Evolutionary conservation across 1,140 invertebrate genomes (phyloP).

Genomic region (Leptinotarsa lineolata): DNA sequence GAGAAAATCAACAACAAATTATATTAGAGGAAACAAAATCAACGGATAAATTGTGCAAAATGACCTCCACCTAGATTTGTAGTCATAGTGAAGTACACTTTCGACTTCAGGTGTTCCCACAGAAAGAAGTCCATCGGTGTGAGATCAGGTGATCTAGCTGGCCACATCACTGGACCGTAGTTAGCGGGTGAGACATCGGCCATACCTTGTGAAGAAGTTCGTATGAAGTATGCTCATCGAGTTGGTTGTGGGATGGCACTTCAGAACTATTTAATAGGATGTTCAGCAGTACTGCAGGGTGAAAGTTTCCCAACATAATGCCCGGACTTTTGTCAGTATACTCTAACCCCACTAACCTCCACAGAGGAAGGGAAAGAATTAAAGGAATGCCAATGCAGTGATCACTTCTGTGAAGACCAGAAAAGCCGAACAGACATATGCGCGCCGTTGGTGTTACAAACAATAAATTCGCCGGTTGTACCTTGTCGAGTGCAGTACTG

Average conservation of each 20-base stretch:
- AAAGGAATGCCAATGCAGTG: constrained; percentile 72
- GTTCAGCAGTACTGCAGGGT: constrained; percentile 68
- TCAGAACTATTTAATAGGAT: constrained; percentile 73
- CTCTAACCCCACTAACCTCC: constrained; percentile 75
- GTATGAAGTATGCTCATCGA: constrained; percentile 71
- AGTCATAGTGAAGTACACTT: too few species aligned
- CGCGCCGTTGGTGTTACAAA: constrained; percentile 67
- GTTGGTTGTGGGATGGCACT: constrained; percentile 74
- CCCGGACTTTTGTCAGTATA: constrained; percentile 72
- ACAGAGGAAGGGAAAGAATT: constrained; percentile 77
- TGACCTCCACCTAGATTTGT: too few species aligned
- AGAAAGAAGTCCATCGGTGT: too few species aligned
- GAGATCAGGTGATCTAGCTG: too few species aligned
- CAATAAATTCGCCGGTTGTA: constrained; percentile 69
- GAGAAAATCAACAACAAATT: too few species aligned
- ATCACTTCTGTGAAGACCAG: constrained; percentile 67
- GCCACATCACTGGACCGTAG: too few species aligned
- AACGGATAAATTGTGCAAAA: too few species aligned
- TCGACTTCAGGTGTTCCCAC: too few species aligned
- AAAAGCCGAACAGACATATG: constrained; percentile 74
- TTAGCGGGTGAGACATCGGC: constrained; percentile 40
- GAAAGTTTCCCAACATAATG: constrained; percentile 59
- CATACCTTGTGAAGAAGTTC: constrained; percentile 69
- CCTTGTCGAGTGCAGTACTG: constrained; percentile 73
- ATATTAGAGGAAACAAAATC: too few species aligned